A percentile compares a stretch with the other conserved stretches of the same genome.
phyloP scores from a whole-genome alignment of 2,888 invertebrate species.

The Drosophila villosipedis region DNA sequence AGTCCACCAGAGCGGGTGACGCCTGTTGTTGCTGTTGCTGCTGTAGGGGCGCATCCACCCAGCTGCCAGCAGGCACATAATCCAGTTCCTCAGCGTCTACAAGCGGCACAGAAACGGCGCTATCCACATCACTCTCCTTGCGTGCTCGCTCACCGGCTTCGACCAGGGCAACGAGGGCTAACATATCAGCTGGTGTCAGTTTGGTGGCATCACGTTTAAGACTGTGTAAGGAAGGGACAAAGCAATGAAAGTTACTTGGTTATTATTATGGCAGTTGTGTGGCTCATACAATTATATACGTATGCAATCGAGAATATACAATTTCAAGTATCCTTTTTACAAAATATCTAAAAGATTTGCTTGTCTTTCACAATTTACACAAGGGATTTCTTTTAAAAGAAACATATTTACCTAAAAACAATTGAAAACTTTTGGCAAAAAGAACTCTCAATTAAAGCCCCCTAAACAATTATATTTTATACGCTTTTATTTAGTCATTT shows the following conservation, averaged over 20 bases:
- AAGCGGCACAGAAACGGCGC: constrained; percentile 58
- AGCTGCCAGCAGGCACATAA: constrained; percentile 72
- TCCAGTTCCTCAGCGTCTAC: constrained; percentile 68
- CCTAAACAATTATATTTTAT: background rate
- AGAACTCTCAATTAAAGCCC: background rate
- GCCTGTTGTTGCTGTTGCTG: constrained; percentile 41
- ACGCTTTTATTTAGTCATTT: background rate
- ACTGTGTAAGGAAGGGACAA: constrained; percentile 51
- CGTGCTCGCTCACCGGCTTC: constrained; percentile 85
- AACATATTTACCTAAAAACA: background rate
- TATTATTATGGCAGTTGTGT: background rate
- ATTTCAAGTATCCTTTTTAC: background rate
- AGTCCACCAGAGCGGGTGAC: constrained; percentile 79
- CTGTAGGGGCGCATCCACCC: constrained; percentile 74
- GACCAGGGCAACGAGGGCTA: constrained; percentile 84
- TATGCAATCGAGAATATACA: background rate
- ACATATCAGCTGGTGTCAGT: constrained; percentile 84
- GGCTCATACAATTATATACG: background rate
- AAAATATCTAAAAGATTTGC: background rate
- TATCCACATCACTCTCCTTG: constrained; percentile 80
- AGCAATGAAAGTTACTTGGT: background rate
- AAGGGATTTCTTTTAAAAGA: background rate
- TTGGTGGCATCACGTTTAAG: constrained; percentile 84
- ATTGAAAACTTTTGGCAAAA: background rate
- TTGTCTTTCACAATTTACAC: background rate